Base-by-base conservation (phyloP, 1,140 invertebrate species). In the Anastrepha obliqua region DNA sequence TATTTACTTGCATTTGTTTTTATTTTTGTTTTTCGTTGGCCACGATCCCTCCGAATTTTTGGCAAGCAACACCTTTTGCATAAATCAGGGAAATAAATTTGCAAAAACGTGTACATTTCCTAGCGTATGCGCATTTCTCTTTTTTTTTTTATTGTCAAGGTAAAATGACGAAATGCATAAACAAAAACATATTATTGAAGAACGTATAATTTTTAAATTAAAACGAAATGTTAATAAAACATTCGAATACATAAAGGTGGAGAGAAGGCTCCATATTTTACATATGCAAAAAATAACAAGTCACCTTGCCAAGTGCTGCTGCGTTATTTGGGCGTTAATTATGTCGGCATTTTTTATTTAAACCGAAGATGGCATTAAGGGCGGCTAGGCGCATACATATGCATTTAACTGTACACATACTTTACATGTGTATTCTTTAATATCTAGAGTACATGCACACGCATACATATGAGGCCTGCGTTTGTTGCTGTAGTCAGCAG, bases 261-360 rank as follows among this genome's bases (percentile, higher is more conserved):
- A 42, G 29, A 39, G 39, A 39, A 67, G 20, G 13, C 7, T 13
- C 1, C 7, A 58, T 8, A 58, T 58, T 8, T 58, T 58, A 58
- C 2, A 8, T 58, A 13, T 20, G 62, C n/a, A 64, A 20, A 20
- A 20, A 20, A 20, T 8, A 5, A n/a, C 20, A 9, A 67, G 65
- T 67, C 29, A 42, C 65, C 5, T 29, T 9, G 20, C 39, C 65
- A 67, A 20, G 8, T 67, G 29, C 11, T 29, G 6, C 20, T 39
- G 39, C 20, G 20, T 67, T 67, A 67, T 67, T 20, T 42, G 65
- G 7, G 65, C 65, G 65, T 67, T 67, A 67, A 67, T 67, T 67
- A 67, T 67, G 13, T 67, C 5, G 65, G 8, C 65, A 58, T 58
- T 42, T 67, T 67, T 67, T 67, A 20, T 67, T 20, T 65, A 39